phyloP scores from a whole-genome alignment of 2,888 invertebrate genomes.

The Metopia argyrocephala region DNA sequence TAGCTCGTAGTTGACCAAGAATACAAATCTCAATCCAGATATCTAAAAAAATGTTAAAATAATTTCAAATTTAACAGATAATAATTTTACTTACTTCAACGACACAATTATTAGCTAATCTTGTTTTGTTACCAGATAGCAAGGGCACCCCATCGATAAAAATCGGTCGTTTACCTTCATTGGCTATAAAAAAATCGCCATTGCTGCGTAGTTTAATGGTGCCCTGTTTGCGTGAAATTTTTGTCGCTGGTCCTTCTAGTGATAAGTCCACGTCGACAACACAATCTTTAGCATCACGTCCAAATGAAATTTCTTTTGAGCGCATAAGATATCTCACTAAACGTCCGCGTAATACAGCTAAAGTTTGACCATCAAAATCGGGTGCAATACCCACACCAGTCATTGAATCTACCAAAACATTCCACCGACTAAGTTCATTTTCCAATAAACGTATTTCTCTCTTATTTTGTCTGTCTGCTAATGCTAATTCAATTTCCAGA shows the following conservation, averaged over 20 bases:
- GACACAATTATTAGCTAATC: conserved; percentile 94
- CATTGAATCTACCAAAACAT: conserved; percentile 94
- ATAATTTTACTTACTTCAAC: conserved; percentile 85
- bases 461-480: conserved; percentile 88
- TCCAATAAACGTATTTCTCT: conserved; percentile 93
- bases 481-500: conserved; percentile 87
- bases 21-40: conserved; percentile 93
- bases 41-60: conserved; percentile 79
- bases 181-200: conserved; percentile 96
- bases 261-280: conserved; percentile 95
- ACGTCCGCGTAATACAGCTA: conserved; percentile 94
- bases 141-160: conserved; percentile 96
- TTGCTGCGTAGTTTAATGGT: conserved; percentile 93
- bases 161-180: conserved; percentile 96
- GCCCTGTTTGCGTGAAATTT: conserved; percentile 95
- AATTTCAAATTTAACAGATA: background rate
- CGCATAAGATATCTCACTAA: conserved; percentile 96
- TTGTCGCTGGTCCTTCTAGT: conserved; percentile 95
- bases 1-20: conserved; percentile 94
- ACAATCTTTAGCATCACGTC: conserved; percentile 92
- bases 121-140: conserved; percentile 91
- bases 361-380: conserved; percentile 95
- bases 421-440: conserved; percentile 93
- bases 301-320: conserved; percentile 95
- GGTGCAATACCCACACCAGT: conserved; percentile 87